phyloP scores from a whole-genome alignment of 2,113 vertebrate genomes.

The Acinonyx jubatus region DNA sequence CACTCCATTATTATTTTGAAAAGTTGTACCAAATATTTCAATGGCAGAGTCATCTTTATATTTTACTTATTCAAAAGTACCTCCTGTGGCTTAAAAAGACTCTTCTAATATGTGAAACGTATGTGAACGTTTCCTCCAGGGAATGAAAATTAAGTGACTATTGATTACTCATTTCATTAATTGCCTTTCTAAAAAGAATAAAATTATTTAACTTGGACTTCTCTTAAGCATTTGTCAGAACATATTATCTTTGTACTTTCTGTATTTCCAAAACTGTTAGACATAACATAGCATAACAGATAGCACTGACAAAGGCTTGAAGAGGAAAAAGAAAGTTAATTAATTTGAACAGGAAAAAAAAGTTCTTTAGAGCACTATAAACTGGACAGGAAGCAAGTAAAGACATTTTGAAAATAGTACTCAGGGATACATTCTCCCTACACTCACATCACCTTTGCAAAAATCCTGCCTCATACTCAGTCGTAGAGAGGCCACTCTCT shows the following conservation, averaged over 20 bases:
- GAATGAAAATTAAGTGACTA: neutral
- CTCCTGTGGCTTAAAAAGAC: neutral
- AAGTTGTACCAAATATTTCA: neutral
- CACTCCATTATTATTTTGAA: neutral
- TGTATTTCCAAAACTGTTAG: neutral
- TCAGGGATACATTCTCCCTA: neutral
- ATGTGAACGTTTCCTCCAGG: neutral
- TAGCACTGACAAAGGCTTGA: neutral
- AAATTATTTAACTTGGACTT: neutral
- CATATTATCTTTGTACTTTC: neutral
- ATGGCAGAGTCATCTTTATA: neutral
- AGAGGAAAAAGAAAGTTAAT: neutral
- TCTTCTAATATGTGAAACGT: neutral
- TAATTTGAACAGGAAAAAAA: neutral
- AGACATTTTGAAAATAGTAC: neutral
- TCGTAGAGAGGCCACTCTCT: neutral
- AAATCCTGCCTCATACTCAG: neutral
- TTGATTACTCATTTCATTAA: neutral
- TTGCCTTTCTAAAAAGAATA: neutral
- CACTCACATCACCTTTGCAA: neutral
- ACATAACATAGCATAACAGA: neutral
- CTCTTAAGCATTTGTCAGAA: neutral
- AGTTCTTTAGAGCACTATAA: neutral
- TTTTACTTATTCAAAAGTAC: neutral
- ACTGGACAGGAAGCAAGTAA: neutral